Conservation (phyloP, 2,797 vertebrate species). For the Lacerta bilineata region DNA sequence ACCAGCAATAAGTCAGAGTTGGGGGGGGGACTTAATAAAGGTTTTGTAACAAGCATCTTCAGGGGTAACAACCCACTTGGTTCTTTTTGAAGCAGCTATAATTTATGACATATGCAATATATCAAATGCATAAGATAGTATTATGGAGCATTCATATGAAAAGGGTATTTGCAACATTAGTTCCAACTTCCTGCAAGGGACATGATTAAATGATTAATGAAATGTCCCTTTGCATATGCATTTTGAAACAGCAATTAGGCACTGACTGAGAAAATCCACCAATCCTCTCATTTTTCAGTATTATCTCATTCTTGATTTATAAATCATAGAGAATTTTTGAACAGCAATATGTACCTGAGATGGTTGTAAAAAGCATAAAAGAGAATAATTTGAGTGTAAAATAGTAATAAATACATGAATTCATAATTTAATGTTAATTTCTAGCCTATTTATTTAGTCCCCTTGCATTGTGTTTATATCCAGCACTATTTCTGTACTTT, state of each 20-base stretch:
- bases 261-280: conserved; percentile 90
- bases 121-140: conserved; percentile 98
- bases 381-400: conserved; percentile 87
- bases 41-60: conserved; percentile 94
- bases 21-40: conserved; percentile 89
- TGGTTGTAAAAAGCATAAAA: conserved; percentile 89
- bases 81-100: conserved; percentile 96
- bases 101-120: conserved; percentile 99
- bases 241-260: conserved; percentile 99
- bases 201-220: conserved; percentile 99
- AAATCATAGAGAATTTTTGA: conserved; percentile 92
- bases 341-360: conserved; percentile 91
- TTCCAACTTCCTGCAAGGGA: conserved; percentile 98
- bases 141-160: conserved; percentile 99
- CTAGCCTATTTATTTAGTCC: conserved; percentile 84
- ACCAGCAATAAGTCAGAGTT: conserved; percentile 84
- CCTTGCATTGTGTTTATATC: conserved; percentile 88
- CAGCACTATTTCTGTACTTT: conserved; percentile 84
- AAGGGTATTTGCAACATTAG: conserved; percentile 99
- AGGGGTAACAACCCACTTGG: conserved; percentile 90
- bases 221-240: conserved; percentile 98
- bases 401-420: conserved; percentile 88
- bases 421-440: conserved; percentile 93
- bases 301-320: conserved; percentile 96
- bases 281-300: conserved; percentile 87